phyloP scores from a whole-genome alignment of 2,113 vertebrate species.

The Phrynosoma platyrhinos region DNA sequence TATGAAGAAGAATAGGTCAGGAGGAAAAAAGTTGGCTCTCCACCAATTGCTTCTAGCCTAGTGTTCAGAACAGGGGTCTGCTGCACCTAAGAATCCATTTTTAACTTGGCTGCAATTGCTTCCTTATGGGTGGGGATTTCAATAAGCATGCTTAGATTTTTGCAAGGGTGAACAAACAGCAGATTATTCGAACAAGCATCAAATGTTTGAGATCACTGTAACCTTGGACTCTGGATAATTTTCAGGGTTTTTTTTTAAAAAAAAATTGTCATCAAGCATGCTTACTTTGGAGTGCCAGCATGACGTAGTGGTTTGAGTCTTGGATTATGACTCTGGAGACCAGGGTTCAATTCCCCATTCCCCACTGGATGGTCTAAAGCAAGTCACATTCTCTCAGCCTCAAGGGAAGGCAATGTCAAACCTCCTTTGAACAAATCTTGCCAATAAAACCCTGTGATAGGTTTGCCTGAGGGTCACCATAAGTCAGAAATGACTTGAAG shows the following conservation, averaged over 20 bases:
- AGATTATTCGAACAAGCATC: not conserved
- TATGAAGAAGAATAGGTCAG: not conserved
- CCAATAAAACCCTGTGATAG: no score
- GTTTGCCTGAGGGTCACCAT: no score
- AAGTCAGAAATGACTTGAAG: no score
- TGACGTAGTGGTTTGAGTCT: no score
- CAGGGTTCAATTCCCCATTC: no score
- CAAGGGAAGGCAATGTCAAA: no score
- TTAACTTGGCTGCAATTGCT: not conserved
- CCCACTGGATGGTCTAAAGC: no score
- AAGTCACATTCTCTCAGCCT: no score
- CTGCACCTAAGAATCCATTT: not conserved
- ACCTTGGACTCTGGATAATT: not conserved
- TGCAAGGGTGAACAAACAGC: not conserved
- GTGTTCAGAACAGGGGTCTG: not conserved
- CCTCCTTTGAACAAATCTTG: no score
- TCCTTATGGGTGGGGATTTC: not conserved
- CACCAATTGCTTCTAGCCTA: not conserved
- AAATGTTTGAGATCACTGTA: not conserved
- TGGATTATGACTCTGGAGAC: no score
- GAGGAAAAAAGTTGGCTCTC: not conserved
- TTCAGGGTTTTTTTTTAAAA: no score
- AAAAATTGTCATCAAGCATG: not conserved
- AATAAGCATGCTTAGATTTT: not conserved
- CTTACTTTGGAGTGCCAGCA: no score